phyloP scores from a whole-genome alignment of 2,113 vertebrate species.

The Ceyx margarethae region DNA sequence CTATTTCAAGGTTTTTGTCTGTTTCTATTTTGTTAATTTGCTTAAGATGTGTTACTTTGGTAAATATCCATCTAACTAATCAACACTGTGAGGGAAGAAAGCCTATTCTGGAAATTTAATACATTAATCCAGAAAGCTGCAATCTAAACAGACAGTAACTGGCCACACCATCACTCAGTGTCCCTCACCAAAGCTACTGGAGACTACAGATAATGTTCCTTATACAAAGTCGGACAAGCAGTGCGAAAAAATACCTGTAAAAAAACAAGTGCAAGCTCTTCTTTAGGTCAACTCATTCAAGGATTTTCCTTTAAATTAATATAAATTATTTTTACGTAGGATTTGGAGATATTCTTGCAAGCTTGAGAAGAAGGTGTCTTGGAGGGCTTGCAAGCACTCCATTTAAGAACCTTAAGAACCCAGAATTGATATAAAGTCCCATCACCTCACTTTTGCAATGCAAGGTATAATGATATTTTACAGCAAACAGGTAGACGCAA shows the following conservation, averaged over 20 bases:
- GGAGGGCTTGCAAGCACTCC: background rate
- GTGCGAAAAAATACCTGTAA: background rate
- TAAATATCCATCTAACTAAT: conserved; percentile 12
- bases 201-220: background rate
- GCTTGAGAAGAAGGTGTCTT: no score
- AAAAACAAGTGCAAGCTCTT: background rate
- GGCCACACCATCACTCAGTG: background rate
- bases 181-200: background rate
- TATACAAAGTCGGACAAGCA: background rate
- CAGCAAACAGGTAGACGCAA: background rate
- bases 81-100: background rate
- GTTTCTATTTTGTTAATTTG: background rate
- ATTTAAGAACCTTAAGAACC: background rate
- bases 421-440: background rate
- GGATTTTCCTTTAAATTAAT: background rate
- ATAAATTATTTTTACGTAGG: background rate
- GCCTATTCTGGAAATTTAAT: background rate
- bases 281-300: background rate
- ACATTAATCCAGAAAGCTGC: background rate
- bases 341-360: background rate
- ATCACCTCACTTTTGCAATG: accelerated
- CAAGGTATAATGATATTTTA: background rate
- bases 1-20: background rate
- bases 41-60: conserved; percentile 1
- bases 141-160: background rate